Percentiles rank a stretch among this genome's conserved stretches.
phyloP scores from a whole-genome alignment of 2,797 vertebrate genomes.

The Furcifer pardalis region DNA sequence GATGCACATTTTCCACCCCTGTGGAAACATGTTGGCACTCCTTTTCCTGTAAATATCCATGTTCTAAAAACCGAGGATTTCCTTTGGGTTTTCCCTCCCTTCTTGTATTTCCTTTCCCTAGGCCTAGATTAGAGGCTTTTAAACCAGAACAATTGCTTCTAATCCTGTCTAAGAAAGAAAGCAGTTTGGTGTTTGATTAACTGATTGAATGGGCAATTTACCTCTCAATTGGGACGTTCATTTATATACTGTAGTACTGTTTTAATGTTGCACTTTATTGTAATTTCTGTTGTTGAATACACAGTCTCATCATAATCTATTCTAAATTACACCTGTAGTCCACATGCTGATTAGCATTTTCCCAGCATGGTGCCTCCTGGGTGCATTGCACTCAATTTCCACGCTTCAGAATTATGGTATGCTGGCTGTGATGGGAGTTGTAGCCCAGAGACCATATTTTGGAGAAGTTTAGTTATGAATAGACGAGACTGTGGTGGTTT shows the following conservation, averaged over 20 bases:
- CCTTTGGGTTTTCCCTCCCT: neutral
- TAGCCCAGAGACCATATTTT: neutral
- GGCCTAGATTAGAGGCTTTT: too few species aligned
- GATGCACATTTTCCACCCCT: neutral
- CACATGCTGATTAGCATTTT: neutral
- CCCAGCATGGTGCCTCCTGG: neutral
- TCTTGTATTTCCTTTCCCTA: conserved; percentile 23
- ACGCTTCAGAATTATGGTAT: neutral
- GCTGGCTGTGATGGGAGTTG: neutral
- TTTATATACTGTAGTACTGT: too few species aligned
- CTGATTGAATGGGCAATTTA: neutral
- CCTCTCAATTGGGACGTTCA: neutral
- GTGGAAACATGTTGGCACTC: conserved; percentile 4
- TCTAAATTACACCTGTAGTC: neutral
- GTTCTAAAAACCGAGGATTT: conserved; percentile 26
- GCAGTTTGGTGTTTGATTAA: neutral
- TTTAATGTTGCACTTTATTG: neutral
- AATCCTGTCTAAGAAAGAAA: neutral
- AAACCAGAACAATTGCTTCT: neutral
- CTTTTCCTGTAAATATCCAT: conserved; percentile 29
- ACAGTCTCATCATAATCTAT: neutral
- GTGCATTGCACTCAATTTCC: neutral
- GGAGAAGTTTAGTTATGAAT: neutral
- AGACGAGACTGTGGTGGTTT: neutral
- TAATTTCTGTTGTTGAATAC: neutral